Evolutionary conservation across 2,113 vertebrate genomes (phyloP).

Genomic region (Papio anubis): DNA sequence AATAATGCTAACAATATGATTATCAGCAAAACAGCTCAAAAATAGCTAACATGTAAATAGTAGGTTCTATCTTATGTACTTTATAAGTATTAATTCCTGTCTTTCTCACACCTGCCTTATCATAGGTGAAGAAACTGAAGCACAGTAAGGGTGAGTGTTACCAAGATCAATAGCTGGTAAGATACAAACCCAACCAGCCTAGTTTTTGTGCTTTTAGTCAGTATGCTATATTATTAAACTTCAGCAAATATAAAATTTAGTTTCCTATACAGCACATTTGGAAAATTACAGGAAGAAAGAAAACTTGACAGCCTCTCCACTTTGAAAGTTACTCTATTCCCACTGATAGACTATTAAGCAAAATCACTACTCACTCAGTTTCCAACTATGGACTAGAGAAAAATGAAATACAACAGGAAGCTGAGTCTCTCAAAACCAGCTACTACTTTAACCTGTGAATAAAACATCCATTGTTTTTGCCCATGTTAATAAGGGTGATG

Average conservation of each 20-base stretch:
- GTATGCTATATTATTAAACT: background rate
- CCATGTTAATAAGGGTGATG: background rate
- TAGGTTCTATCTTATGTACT: accelerated
- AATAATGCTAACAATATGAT: background rate
- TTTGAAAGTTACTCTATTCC: background rate
- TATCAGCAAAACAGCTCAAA: background rate
- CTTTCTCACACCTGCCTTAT: background rate
- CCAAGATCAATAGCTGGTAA: background rate
- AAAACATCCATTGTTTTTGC: background rate
- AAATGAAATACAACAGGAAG: background rate
- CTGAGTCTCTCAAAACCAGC: background rate
- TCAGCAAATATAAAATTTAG: background rate
- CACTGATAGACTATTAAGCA: background rate
- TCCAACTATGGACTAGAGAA: background rate
- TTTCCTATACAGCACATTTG: background rate
- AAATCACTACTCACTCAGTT: background rate
- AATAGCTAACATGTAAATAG: background rate
- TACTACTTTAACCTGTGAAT: background rate
- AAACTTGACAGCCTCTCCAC: background rate
- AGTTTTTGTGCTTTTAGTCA: background rate
- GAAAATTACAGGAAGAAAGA: background rate
- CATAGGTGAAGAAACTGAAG: background rate
- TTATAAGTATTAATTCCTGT: background rate
- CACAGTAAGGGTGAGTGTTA: background rate
- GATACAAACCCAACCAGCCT: background rate